Evolutionary conservation across 2,113 vertebrate genomes (phyloP), one percentile per base, ranked within the genome.

Genomic region (Corvus cornix): DNA sequence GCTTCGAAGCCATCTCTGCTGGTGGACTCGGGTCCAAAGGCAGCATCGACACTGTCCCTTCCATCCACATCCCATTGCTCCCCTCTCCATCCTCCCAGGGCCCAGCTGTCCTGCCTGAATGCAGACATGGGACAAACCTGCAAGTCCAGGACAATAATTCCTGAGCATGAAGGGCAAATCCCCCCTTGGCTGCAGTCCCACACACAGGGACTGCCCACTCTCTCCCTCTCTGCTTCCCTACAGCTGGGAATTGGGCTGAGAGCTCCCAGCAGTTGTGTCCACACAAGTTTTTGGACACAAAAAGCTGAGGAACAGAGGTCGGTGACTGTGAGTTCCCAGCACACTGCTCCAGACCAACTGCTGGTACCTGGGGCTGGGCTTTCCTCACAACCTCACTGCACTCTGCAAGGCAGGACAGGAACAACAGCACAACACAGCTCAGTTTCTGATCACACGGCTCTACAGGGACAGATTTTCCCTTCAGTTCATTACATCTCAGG

Each of bases 381-480:
- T 37, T 52, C 18, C 52, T 68, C 4, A 0, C 7, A 33, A 48
- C 1, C 13, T 22, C 35, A 30, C 55, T 7, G 44, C 4, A 84
- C 18, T 84, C 82, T 59, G 39, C 46, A 30, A 64, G 62, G 41
- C 37, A 53, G 77, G 69, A 48, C 43, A 81, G 55, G 13, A 77
- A 11, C 0, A 2, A 2, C 15, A 30, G 46, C 13, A 52, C 35
- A 59, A 3, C 44, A 15, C 35, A 35, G 30, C 49, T 43, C 19
- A 27, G 43, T 37, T 53, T 35, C 26, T 0, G 0, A 59, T 43
- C 9, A 1, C 53, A 37, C 27, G 1, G 39, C 31, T 37, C 67
- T 3, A 17, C 28, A 31, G 52, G 58, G 17, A 20, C 37, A 53
- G 28, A 46, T 46, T 31, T 69, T 51, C 48, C 59, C 33, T 67